Conservation (phyloP, 2,797 vertebrate genomes). For the Telmatherina bonti region DNA sequence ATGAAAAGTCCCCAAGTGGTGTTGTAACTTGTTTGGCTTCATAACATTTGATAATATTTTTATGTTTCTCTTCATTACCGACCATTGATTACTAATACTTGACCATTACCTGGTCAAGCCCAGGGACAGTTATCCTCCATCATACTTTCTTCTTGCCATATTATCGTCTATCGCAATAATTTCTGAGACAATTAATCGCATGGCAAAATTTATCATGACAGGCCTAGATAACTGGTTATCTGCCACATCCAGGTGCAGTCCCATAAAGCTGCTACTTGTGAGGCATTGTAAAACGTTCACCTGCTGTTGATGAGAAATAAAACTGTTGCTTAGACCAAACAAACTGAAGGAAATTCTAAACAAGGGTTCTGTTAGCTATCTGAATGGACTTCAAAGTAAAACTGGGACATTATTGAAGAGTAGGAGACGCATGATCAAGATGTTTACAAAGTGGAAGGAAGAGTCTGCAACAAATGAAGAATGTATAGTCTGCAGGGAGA, state of each 20-base stretch:
- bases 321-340: neutral
- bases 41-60: too few relatives aligned
- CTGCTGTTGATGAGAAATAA: neutral
- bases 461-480: conserved; percentile 5
- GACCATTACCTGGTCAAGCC: too few relatives aligned
- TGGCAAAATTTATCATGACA: too few relatives aligned
- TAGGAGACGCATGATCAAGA: neutral
- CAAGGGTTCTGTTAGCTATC: too few relatives aligned
- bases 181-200: too few relatives aligned
- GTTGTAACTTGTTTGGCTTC: too few relatives aligned
- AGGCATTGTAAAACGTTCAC: neutral
- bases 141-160: too few relatives aligned
- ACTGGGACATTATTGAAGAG: neutral
- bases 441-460: neutral
- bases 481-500: conserved; percentile 34
- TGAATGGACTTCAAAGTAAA: neutral
- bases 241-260: neutral
- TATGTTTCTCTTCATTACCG: too few relatives aligned
- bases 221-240: neutral
- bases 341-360: neutral
- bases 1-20: too few relatives aligned
- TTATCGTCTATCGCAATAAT: too few relatives aligned
- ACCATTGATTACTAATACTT: too few relatives aligned
- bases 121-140: too few relatives aligned
- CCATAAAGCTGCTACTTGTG: neutral